Base-by-base conservation (phyloP, 2,888 invertebrate species). In the Athrips mouffetella region DNA sequence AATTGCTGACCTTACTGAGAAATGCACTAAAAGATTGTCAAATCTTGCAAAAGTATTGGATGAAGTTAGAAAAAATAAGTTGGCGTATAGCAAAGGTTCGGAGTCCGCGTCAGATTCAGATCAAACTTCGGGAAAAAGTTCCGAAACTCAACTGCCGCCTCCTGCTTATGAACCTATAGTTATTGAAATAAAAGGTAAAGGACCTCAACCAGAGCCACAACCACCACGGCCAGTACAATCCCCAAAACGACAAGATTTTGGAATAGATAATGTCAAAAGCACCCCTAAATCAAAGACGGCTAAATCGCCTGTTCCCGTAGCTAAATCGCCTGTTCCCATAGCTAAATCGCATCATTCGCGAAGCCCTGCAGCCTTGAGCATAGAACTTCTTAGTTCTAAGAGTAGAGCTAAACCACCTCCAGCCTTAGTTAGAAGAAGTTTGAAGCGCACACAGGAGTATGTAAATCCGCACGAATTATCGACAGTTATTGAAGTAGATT, bases 401-500 rank as follows among this genome's bases (percentile, higher is more conserved):
- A 54, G 16, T 46, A 79, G 75, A 59, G 62, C 60, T 1, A 80
- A 70, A 53, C 88, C 88, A 13, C 88, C 88, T n/a, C 77, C 88
- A n/a, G 85, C 85, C 2, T 60, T 87, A 21, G 73, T 79, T 15
- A 74, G 87, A 20, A 65, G 80, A 35, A 67, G 74, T 64, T 69
- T 85, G 41, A 88, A 80, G 67, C 64, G 73, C 51, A 68, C 62
- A 1, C 70, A 76, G 52, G 83, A 80, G 30, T 55, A 62, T 48
- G 52, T 81, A n/a, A 57, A 76, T 45, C 88, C 89, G 0, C 92
- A 92, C 61, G 92, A 93, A 68, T 73, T 93, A 35, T 93, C 93
- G 5, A 92, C 92, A 1, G 93, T 93, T 35, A 75, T 91, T 1
- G 93, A 93, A 75, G 91, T 92, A 2, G 93, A 93, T 57, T 92